These are phyloP conservation scores for Anorthoa munda DNA, from an alignment of 2,888 invertebrate genomes.

Conservation along the genomic window DNA sequence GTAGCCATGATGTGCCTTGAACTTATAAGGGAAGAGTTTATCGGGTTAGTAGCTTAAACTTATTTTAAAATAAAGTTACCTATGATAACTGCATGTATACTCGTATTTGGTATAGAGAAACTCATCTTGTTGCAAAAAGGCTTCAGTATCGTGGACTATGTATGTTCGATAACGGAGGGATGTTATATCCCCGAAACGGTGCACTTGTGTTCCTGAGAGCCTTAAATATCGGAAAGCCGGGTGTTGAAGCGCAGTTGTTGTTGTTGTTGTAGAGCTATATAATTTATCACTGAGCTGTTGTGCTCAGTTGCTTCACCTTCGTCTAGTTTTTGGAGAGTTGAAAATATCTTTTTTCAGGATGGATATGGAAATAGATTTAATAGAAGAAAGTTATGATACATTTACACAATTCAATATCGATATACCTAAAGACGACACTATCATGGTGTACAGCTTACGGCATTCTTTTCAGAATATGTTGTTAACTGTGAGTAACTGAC, in stretches of 20 bases:
- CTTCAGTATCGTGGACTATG: not conserved
- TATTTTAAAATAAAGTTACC: too few species aligned
- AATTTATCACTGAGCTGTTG: not conserved
- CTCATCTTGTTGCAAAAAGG: not conserved
- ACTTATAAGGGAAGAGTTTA: conserved; percentile 94
- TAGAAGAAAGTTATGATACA: conserved; percentile 95
- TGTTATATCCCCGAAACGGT: not conserved
- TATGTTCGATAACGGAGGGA: not conserved
- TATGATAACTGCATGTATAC: not conserved
- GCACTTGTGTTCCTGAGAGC: not conserved
- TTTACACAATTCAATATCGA: conserved; percentile 93
- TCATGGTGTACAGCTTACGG: conserved; percentile 94
- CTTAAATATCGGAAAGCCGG: not conserved
- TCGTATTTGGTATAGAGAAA: not conserved
- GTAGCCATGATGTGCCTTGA: conserved; percentile 95
- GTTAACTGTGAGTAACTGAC: conserved; percentile 90
- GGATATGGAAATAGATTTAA: conserved; percentile 94
- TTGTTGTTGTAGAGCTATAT: not conserved
- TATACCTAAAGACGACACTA: conserved; percentile 94
- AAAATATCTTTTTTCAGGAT: conserved; percentile 83
- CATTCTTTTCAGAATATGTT: conserved; percentile 95
- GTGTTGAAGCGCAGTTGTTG: too few species aligned
- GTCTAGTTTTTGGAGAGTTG: not conserved
- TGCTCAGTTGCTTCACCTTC: not conserved
- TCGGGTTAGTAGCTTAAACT: conserved; percentile 83